These are phyloP conservation scores for Stichodactyla helianthus DNA, from an alignment of 64 coral and sea anemone genomes.

Conservation along the genomic window DNA sequence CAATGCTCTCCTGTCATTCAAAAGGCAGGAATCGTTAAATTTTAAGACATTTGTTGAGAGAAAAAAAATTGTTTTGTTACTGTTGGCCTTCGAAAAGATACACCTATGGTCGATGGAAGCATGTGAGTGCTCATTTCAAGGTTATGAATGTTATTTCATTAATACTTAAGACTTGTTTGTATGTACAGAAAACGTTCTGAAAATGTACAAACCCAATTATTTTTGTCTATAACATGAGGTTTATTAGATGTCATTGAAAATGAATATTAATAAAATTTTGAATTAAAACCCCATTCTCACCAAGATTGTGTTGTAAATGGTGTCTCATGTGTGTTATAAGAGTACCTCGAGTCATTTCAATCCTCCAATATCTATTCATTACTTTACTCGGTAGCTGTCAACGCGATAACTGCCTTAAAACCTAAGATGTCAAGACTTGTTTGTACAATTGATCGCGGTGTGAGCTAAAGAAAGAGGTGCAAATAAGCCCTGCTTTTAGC, in stretches of 20 bases:
- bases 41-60: neutral
- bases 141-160: too few relatives aligned
- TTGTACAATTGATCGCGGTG: slow-evolving; percentile 23
- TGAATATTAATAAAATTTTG: neutral
- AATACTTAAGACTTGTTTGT: neutral
- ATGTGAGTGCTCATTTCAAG: too few relatives aligned
- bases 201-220: neutral
- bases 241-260: neutral
- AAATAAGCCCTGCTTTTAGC: slow-evolving; percentile 25
- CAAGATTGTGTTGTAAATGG: neutral
- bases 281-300: neutral
- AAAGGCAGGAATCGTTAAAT: neutral
- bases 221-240: neutral
- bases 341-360: neutral
- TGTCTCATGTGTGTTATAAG: neutral
- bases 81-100: too few relatives aligned
- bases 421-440: neutral
- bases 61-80: too few relatives aligned
- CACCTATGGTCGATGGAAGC: too few relatives aligned
- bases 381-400: neutral
- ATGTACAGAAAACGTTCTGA: neutral
- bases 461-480: slow-evolving; percentile 4
- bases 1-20: neutral
- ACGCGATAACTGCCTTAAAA: neutral
- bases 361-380: neutral